Evolutionary conservation across 2,888 invertebrate genomes (phyloP).

Genomic region (Ernsta delagoae): DNA sequence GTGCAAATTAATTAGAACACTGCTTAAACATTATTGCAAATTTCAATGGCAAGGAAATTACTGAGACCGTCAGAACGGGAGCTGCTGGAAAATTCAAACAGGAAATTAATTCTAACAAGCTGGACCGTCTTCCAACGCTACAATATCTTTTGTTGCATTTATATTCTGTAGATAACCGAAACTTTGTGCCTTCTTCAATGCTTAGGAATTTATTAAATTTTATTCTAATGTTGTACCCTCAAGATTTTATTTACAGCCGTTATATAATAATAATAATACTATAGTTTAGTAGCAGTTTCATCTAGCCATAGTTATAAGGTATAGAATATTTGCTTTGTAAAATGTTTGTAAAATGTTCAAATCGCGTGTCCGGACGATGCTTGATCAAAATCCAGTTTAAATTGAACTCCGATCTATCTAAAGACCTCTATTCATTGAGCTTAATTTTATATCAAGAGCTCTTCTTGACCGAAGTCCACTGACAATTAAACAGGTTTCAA

Average conservation of each 20-base stretch:
- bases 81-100: not conserved
- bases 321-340: not conserved
- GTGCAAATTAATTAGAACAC: not conserved
- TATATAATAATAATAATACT: too few species aligned
- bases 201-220: too few species aligned
- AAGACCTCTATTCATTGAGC: not conserved
- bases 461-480: not conserved
- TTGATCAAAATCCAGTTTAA: constrained; percentile 11
- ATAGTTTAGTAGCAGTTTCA: not conserved
- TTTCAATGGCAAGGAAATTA: constrained; percentile 3
- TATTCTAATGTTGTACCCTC: too few species aligned
- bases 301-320: not conserved
- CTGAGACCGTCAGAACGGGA: not conserved
- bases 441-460: constrained; percentile 10
- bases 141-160: not conserved
- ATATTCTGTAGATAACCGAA: too few species aligned
- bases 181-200: too few species aligned
- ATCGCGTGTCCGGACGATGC: constrained; percentile 17
- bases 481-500: not conserved
- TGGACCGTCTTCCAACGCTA: not conserved
- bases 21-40: not conserved
- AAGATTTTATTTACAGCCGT: too few species aligned
- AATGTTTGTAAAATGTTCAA: constrained; percentile 18
- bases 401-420: constrained; percentile 14
- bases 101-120: not conserved